These are phyloP conservation scores for Xanthia togata DNA, from an alignment of 2,888 invertebrate species.

Conservation along the genomic window DNA sequence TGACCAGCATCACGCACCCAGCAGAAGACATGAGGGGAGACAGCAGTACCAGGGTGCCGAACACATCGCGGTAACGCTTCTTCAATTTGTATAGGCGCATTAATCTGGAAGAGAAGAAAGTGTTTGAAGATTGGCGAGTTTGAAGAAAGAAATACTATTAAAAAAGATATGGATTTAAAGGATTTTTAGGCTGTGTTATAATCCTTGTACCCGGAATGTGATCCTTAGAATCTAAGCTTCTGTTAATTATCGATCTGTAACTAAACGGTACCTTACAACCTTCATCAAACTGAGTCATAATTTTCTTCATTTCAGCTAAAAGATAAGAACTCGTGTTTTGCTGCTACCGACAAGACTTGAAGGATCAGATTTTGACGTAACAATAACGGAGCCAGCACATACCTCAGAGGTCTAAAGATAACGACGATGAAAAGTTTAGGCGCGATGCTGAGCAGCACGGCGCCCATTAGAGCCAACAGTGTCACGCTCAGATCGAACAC, in stretches of 20 bases:
- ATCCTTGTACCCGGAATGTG: not conserved
- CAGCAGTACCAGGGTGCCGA: slow-evolving; percentile 95
- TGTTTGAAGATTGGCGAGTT: not conserved
- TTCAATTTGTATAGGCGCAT: slow-evolving; percentile 94
- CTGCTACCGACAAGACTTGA: not conserved
- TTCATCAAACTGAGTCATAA: not conserved
- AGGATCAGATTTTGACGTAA: not conserved
- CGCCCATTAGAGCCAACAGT: slow-evolving; percentile 92
- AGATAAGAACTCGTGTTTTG: not conserved
- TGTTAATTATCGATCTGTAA: not conserved
- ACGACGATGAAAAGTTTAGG: slow-evolving; percentile 93
- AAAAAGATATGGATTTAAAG: not conserved
- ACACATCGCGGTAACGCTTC: slow-evolving; percentile 95
- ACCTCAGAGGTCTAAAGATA: slow-evolving; percentile 93
- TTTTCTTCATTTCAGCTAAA: not conserved
- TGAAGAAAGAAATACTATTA: not conserved
- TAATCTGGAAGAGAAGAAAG: slow-evolving; percentile 77
- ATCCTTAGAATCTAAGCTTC: not conserved
- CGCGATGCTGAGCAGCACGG: slow-evolving; percentile 92
- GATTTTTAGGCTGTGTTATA: not conserved
- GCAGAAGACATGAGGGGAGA: slow-evolving; percentile 96
- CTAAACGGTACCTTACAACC: not conserved
- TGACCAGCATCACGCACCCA: slow-evolving; percentile 94
- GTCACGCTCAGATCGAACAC: slow-evolving; percentile 94
- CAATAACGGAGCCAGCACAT: not conserved